Conservation (phyloP, 2,888 invertebrate genomes). For the Drosophila anomelani region DNA sequence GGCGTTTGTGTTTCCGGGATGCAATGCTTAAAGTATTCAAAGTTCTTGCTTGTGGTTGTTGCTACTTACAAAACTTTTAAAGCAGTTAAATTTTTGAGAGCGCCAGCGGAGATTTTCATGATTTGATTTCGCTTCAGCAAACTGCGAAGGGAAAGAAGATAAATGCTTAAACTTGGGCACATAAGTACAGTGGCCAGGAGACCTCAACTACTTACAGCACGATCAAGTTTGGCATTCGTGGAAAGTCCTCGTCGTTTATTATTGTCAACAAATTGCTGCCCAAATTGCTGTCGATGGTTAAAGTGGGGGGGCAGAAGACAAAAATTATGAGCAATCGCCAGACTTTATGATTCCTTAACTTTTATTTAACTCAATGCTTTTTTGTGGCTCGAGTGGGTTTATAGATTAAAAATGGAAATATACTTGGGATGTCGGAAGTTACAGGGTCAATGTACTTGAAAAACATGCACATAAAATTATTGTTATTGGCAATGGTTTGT, state of each 20-base stretch:
- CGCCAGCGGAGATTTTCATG: constrained; percentile 90
- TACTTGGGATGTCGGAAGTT: constrained; percentile 10
- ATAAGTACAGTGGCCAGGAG: not conserved
- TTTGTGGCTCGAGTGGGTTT: constrained; percentile 38
- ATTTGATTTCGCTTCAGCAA: constrained; percentile 95
- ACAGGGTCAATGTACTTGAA: constrained; percentile 33
- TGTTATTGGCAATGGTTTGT: constrained; percentile 28
- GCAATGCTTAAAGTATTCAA: constrained; percentile 60
- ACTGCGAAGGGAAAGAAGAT: constrained; percentile 85
- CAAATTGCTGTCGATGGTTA: constrained; percentile 87
- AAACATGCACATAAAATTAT: constrained; percentile 54
- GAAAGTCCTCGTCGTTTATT: constrained; percentile 89
- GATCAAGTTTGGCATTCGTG: constrained; percentile 89
- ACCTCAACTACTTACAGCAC: constrained; percentile 90
- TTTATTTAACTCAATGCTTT: constrained; percentile 46
- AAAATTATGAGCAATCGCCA: constrained; percentile 46
- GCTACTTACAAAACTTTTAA: constrained; percentile 94
- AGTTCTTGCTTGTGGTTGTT: constrained; percentile 24
- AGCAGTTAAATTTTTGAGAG: constrained; percentile 91
- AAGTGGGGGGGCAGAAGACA: constrained; percentile 32
- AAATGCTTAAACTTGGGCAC: constrained; percentile 26
- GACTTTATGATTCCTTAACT: constrained; percentile 37
- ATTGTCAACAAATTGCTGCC: constrained; percentile 90
- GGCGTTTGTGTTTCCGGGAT: constrained; percentile 30
- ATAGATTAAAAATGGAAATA: constrained; percentile 46